A percentile compares a stretch with the other conserved stretches of the same genome.
Conservation (phyloP, 2,888 invertebrate species). For the Athrips mouffetella region DNA sequence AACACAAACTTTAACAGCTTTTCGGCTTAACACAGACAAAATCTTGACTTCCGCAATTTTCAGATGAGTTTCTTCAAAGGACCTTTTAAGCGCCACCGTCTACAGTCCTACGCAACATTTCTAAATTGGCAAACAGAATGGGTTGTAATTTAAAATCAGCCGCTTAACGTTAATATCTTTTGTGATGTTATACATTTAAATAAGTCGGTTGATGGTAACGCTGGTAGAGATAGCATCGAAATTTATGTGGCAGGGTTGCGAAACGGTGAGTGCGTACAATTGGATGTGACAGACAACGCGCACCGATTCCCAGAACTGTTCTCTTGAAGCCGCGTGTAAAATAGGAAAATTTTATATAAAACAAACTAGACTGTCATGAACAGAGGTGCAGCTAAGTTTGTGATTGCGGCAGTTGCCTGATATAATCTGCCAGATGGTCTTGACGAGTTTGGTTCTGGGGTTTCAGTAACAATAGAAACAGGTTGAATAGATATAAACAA, state of each 20-base stretch:
- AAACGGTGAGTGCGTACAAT: slow-evolving; percentile 46
- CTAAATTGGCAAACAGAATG: slow-evolving; percentile 34
- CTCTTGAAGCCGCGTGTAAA: slow-evolving; percentile 37
- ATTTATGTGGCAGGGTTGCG: slow-evolving; percentile 53
- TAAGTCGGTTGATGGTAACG: slow-evolving; percentile 43
- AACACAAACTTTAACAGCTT: slow-evolving; percentile 3
- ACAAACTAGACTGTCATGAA: slow-evolving; percentile 27
- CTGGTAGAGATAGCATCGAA: slow-evolving; percentile 51
- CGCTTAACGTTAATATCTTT: slow-evolving; percentile 30
- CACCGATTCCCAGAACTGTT: slow-evolving; percentile 42
- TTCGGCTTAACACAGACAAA: slow-evolving; percentile 1
- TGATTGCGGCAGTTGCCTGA: background rate
- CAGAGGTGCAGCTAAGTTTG: slow-evolving; percentile 15
- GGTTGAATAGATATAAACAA: background rate
- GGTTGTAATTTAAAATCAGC: slow-evolving; percentile 35
- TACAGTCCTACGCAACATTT: slow-evolving; percentile 18
- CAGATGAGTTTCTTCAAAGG: background rate
- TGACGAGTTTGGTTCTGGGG: background rate
- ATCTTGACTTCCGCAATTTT: slow-evolving; percentile 4
- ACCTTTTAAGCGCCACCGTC: slow-evolving; percentile 1
- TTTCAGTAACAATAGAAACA: background rate
- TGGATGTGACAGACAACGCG: slow-evolving; percentile 54
- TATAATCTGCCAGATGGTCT: background rate
- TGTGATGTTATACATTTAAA: slow-evolving; percentile 42
- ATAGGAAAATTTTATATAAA: slow-evolving; percentile 25